Conservation (phyloP, 2,113 vertebrate genomes). For the Marmota flaviventris region DNA sequence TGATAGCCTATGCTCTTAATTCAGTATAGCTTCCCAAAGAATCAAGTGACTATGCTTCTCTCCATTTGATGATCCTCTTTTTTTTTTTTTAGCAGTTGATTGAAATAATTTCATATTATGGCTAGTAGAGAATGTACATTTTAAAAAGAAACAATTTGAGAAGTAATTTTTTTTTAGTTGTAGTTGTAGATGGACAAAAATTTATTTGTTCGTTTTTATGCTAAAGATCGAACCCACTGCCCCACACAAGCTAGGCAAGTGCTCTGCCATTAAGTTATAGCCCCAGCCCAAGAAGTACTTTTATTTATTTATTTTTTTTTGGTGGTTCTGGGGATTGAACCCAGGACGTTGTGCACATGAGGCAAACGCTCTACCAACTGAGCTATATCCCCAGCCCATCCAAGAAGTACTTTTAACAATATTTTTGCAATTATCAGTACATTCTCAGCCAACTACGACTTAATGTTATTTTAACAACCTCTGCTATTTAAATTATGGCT, state of each 20-base stretch:
- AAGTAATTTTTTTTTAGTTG: background rate
- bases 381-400: too few species aligned
- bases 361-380: too few species aligned
- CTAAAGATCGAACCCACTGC: too few species aligned
- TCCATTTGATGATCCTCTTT: background rate
- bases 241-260: too few species aligned
- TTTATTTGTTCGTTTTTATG: too few species aligned
- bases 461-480: background rate
- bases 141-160: conserved; percentile 2
- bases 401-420: background rate
- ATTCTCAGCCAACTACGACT: background rate
- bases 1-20: background rate
- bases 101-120: background rate
- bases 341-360: too few species aligned
- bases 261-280: too few species aligned
- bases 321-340: too few species aligned
- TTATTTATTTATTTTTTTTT: too few species aligned
- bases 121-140: background rate
- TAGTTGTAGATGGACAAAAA: too few species aligned
- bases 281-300: too few species aligned
- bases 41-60: background rate
- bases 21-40: background rate
- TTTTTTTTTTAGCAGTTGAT: background rate
- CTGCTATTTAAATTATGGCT: background rate
- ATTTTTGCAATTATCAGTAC: background rate